Conservation (phyloP, 2,797 vertebrate species). For the Thaleichthys pacificus region DNA sequence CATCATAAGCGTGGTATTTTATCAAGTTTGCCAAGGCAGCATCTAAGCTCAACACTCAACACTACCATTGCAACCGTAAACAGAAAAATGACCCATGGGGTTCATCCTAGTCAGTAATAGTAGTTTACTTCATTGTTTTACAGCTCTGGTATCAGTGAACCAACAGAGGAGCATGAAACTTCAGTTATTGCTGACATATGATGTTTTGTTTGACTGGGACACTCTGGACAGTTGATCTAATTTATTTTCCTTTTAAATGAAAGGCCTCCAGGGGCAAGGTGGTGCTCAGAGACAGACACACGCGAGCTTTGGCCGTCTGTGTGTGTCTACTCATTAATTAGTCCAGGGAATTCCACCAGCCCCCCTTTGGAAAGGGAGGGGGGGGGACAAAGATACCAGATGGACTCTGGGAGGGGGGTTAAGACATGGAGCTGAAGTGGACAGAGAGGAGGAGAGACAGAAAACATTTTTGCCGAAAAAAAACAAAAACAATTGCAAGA, state of each 20-base stretch:
- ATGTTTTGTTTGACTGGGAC: constrained; percentile 61
- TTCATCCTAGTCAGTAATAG: constrained; percentile 1
- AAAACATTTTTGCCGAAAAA: constrained; percentile 36
- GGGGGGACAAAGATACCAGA: constrained; percentile 79
- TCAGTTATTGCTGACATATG: constrained; percentile 37
- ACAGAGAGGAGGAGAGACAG: constrained; percentile 39
- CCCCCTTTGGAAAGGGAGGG: constrained; percentile 60
- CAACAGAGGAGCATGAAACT: constrained; percentile 12
- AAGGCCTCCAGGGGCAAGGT: constrained; percentile 66
- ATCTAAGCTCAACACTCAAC: not conserved
- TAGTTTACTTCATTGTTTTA: not conserved
- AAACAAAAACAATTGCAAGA: constrained; percentile 54
- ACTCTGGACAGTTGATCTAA: constrained; percentile 72
- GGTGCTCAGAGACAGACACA: constrained; percentile 68
- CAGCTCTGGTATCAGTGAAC: constrained; percentile 6
- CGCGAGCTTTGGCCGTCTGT: constrained; percentile 75
- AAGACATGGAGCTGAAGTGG: constrained; percentile 63
- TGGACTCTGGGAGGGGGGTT: constrained; percentile 77
- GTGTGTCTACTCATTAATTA: constrained; percentile 82
- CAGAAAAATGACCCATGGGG: not conserved
- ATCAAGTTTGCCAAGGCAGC: not conserved
- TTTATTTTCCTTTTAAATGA: constrained; percentile 78
- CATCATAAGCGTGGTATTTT: not conserved
- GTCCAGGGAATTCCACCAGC: constrained; percentile 80
- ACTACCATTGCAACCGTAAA: not conserved